Percentiles rank a stretch among this genome's conserved stretches.
Evolutionary conservation across 2,888 invertebrate species (phyloP).

Genomic region (Folsomia candida): DNA sequence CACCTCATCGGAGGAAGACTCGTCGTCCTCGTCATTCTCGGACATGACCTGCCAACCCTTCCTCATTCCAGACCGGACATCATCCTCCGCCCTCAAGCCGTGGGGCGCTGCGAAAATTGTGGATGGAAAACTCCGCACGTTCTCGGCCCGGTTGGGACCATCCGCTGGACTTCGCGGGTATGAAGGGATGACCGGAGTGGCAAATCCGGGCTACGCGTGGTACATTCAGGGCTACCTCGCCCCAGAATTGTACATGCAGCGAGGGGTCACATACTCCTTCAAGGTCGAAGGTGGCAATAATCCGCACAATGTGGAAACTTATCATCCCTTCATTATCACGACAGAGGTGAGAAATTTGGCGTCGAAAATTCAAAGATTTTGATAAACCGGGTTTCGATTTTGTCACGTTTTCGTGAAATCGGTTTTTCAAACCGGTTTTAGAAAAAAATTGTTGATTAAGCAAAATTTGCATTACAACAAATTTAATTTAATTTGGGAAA

Average conservation of each 20-base stretch:
- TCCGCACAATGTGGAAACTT: slow-evolving; percentile 77
- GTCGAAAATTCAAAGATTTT: background rate
- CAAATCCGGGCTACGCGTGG: slow-evolving; percentile 73
- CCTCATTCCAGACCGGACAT: slow-evolving; percentile 22
- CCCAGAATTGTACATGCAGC: slow-evolving; percentile 80
- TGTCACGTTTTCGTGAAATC: too few species aligned
- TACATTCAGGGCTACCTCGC: slow-evolving; percentile 87
- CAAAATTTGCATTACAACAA: too few species aligned
- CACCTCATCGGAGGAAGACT: background rate
- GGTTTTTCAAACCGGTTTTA: too few species aligned
- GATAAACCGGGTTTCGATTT: too few species aligned
- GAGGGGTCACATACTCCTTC: slow-evolving; percentile 82
- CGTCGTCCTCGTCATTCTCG: background rate
- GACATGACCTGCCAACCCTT: slow-evolving; percentile 28
- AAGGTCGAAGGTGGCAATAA: slow-evolving; percentile 79
- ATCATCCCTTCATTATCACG: slow-evolving; percentile 87
- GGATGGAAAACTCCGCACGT: slow-evolving; percentile 67
- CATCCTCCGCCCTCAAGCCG: slow-evolving; percentile 50
- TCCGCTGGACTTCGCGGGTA: slow-evolving; percentile 77
- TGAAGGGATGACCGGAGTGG: slow-evolving; percentile 62
- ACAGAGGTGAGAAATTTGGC: slow-evolving; percentile 59
- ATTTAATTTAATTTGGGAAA: too few species aligned
- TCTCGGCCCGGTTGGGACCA: slow-evolving; percentile 78
- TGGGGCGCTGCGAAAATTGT: slow-evolving; percentile 60
- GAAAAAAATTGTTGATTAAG: too few species aligned